phyloP scores from a whole-genome alignment of 2,888 invertebrate species.

The Thymelicus sylvestris region DNA sequence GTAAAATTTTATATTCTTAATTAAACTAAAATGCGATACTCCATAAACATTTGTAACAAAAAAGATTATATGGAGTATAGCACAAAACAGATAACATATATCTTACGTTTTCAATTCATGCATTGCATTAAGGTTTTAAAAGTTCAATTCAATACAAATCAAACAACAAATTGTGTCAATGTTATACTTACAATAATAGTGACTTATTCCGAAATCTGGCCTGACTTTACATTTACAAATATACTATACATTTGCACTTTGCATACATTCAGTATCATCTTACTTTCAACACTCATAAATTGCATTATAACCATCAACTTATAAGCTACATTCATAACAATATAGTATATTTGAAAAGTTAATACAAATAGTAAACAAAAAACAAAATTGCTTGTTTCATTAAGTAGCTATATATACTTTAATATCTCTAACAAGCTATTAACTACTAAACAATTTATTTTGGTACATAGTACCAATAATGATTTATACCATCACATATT shows the following conservation, averaged over 20 bases:
- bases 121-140: slow-evolving; percentile 80
- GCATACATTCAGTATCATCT: neutral
- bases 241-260: slow-evolving; percentile 45
- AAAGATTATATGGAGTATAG: slow-evolving; percentile 59
- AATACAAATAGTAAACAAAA: slow-evolving; percentile 20
- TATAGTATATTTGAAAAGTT: slow-evolving; percentile 34
- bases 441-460: slow-evolving; percentile 46
- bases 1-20: slow-evolving; percentile 59
- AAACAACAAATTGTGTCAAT: slow-evolving; percentile 73
- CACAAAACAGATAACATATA: slow-evolving; percentile 78
- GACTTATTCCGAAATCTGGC: slow-evolving; percentile 65
- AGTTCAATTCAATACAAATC: slow-evolving; percentile 84
- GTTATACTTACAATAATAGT: slow-evolving; percentile 68
- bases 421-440: slow-evolving; percentile 33
- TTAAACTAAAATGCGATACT: slow-evolving; percentile 55
- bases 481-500: slow-evolving; percentile 56
- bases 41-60: slow-evolving; percentile 43
- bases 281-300: too few species aligned
- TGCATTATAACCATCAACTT: neutral
- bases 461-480: slow-evolving; percentile 72
- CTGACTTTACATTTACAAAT: slow-evolving; percentile 60
- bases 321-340: slow-evolving; percentile 6
- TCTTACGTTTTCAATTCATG: slow-evolving; percentile 82
- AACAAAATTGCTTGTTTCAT: slow-evolving; percentile 11
- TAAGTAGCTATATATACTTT: slow-evolving; percentile 15